These are phyloP conservation scores for Hystrix brachyura DNA, from an alignment of 2,113 vertebrate species.

Conservation along the genomic window DNA sequence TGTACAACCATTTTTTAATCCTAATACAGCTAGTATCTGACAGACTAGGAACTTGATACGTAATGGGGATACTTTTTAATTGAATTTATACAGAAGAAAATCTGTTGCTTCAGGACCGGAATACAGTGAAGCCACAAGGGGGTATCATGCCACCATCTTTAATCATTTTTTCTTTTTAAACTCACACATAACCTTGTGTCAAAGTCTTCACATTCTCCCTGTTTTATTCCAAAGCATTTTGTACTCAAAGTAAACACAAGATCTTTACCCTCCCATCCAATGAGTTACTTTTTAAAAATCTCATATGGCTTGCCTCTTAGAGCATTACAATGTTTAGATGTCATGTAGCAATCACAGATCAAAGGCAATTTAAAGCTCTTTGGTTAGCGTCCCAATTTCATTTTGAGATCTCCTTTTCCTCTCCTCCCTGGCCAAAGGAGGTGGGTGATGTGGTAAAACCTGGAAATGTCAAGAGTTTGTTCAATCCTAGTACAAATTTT, in stretches of 20 bases:
- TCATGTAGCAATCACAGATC: neutral
- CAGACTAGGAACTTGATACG: neutral
- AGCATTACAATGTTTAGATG: neutral
- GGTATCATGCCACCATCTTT: neutral
- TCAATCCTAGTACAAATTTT: slow-evolving; percentile 1
- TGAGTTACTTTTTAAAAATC: neutral
- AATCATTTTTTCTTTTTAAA: no score
- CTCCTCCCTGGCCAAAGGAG: neutral
- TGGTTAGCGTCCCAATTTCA: neutral
- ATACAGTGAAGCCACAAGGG: slow-evolving; percentile 44
- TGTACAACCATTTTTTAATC: neutral
- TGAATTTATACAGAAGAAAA: neutral
- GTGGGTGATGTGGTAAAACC: neutral
- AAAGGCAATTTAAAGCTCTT: neutral
- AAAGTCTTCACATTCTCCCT: neutral
- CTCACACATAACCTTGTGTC: neutral
- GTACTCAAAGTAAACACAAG: neutral
- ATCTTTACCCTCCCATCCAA: no score
- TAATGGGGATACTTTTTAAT: neutral
- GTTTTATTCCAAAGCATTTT: slow-evolving; percentile 41
- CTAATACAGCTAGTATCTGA: neutral
- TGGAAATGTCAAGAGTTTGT: neutral
- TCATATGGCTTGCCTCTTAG: neutral
- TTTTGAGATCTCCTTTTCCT: neutral
- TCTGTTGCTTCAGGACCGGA: neutral